Conservation (phyloP, 1,140 invertebrate species). For the Cecropterus lyciades region DNA sequence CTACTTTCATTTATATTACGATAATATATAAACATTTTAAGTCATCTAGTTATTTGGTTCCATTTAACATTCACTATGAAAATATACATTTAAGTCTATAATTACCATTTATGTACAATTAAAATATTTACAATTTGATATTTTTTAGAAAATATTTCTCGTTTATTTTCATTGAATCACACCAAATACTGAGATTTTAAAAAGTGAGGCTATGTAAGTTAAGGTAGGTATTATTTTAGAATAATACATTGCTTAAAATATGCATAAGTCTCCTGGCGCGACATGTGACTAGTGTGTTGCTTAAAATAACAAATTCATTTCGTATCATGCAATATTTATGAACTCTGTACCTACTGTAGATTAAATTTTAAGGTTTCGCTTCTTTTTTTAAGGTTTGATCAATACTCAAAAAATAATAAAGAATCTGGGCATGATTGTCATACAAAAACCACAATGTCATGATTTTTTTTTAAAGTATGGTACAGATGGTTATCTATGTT, state of each 20-base stretch:
- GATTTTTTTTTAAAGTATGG: too few relatives aligned
- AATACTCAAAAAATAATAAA: too few relatives aligned
- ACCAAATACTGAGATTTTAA: conserved; percentile 3
- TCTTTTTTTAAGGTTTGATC: too few relatives aligned
- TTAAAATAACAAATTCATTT: too few relatives aligned
- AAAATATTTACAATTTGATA: conserved; percentile 68
- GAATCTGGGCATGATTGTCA: too few relatives aligned
- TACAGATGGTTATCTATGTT: not conserved
- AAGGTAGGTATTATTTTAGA: not conserved
- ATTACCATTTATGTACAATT: conserved; percentile 58
- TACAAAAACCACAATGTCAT: too few relatives aligned
- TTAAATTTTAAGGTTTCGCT: too few relatives aligned
- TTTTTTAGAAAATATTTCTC: conserved; percentile 51
- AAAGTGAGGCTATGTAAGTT: not conserved
- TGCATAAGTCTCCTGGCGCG: too few relatives aligned
- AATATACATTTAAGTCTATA: conserved; percentile 78
- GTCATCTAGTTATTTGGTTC: conserved; percentile 79
- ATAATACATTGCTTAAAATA: not conserved
- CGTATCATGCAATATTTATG: too few relatives aligned
- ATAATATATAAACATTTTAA: conserved; percentile 41
- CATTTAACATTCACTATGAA: conserved; percentile 81
- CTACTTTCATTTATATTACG: conserved; percentile 9
- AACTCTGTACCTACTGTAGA: too few relatives aligned
- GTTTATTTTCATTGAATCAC: conserved; percentile 23
- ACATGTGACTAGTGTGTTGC: too few relatives aligned